Conservation (phyloP, 2,113 vertebrate genomes). For the Spea bombifrons region DNA sequence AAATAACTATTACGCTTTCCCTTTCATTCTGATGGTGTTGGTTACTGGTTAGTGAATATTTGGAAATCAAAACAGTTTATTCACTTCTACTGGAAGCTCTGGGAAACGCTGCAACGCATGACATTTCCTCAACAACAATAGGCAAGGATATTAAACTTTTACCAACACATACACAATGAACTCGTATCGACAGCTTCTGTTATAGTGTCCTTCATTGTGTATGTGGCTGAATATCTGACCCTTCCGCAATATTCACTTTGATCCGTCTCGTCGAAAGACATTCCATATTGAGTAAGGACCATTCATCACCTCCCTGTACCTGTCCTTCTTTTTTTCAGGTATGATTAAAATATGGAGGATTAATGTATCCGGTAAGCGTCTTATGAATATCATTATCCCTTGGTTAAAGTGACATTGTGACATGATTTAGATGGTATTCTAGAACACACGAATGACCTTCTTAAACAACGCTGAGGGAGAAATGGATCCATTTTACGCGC, state of each 20-base stretch:
- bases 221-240: not conserved
- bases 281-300: slow-evolving; percentile 11
- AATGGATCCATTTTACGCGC: not conserved
- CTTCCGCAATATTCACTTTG: slow-evolving; percentile 30
- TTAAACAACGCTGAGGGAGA: not conserved
- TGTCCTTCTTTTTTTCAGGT: slow-evolving; percentile 26
- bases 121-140: too few relatives aligned
- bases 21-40: too few relatives aligned
- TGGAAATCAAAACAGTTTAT: too few relatives aligned
- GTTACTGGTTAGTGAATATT: too few relatives aligned
- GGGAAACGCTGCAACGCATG: too few relatives aligned
- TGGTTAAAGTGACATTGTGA: slow-evolving; percentile 28
- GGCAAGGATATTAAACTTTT: not conserved
- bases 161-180: not conserved
- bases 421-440: slow-evolving; percentile 32
- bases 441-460: slow-evolving; percentile 26
- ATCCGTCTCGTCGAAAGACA: slow-evolving; percentile 5
- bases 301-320: slow-evolving; percentile 30
- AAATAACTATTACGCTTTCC: too few relatives aligned
- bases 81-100: too few relatives aligned
- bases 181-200: not conserved
- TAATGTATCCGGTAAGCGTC: slow-evolving; percentile 32
- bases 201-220: not conserved
- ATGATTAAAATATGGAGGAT: slow-evolving; percentile 44
- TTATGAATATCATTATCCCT: slow-evolving; percentile 46